A percentile compares a stretch with the other conserved stretches of the same genome.
phyloP scores from a whole-genome alignment of 2,797 vertebrate genomes.

The Lepilemur septentrionalis region DNA sequence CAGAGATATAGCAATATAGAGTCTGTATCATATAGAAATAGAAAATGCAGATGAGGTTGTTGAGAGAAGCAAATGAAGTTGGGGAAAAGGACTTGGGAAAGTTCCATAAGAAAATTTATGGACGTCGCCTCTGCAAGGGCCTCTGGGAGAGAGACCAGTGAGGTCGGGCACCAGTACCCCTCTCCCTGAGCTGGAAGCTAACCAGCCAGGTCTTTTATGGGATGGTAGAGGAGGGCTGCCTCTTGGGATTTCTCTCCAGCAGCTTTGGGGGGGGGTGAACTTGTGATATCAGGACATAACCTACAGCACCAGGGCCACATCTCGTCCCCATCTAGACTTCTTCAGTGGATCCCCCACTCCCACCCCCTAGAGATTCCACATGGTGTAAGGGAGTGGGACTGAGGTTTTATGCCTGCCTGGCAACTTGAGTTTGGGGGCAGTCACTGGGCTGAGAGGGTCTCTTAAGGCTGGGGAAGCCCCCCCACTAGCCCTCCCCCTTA shows the following conservation, averaged over 20 bases:
- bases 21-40: conserved; percentile 87
- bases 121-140: conserved; percentile 76
- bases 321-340: conserved; percentile 20
- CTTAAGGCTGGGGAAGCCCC: conserved; percentile 77
- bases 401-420: conserved; percentile 51
- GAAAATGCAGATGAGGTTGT: conserved; percentile 85
- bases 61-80: conserved; percentile 77
- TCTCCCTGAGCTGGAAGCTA: conserved; percentile 68
- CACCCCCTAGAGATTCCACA: conserved; percentile 27
- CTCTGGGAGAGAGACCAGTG: conserved; percentile 65
- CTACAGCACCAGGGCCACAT: conserved; percentile 75
- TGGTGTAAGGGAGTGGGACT: neutral
- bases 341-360: neutral
- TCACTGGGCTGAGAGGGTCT: conserved; percentile 68
- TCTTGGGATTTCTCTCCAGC: conserved; percentile 61
- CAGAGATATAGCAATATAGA: conserved; percentile 88
- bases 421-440: conserved; percentile 21
- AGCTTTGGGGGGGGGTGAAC: neutral
- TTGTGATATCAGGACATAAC: conserved; percentile 39
- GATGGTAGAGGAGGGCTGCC: conserved; percentile 53
- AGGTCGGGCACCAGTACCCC: conserved; percentile 67
- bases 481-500: conserved; percentile 63
- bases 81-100: conserved; percentile 61
- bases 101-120: conserved; percentile 87
- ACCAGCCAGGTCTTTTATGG: conserved; percentile 63